Percentiles rank a stretch among this genome's conserved stretches.
These are phyloP conservation scores for Ochlodes sylvanus DNA, from an alignment of 2,888 invertebrate genomes.

Conservation along the genomic window DNA sequence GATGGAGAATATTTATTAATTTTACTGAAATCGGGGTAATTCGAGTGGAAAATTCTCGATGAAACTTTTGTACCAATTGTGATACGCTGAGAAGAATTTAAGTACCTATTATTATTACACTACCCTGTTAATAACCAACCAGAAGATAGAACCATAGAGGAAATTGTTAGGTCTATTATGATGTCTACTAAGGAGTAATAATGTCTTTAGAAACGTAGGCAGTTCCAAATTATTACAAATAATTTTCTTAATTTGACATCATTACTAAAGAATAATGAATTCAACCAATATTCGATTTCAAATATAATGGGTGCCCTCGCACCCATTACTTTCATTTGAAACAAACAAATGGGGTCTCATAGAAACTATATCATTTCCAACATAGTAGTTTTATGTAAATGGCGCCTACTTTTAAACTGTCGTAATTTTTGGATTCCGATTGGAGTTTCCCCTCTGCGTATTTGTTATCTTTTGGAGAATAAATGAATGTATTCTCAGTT, in stretches of 20 bases:
- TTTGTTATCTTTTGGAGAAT: slow-evolving; percentile 77
- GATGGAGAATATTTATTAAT: background rate
- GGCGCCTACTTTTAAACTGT: slow-evolving; percentile 83
- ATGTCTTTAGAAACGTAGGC: no score
- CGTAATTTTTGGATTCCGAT: slow-evolving; percentile 84
- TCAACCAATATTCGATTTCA: slow-evolving; percentile 45
- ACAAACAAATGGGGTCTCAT: slow-evolving; percentile 66
- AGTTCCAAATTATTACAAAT: no score
- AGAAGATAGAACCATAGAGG: no score
- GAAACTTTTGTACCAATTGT: no score
- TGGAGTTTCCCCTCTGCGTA: slow-evolving; percentile 73
- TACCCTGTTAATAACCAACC: no score
- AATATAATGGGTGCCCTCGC: no score
- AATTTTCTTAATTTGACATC: no score
- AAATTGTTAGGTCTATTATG: no score
- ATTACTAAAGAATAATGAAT: background rate
- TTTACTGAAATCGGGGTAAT: background rate
- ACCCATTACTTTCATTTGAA: slow-evolving; percentile 56
- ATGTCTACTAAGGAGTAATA: no score
- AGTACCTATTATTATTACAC: no score
- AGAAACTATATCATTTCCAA: slow-evolving; percentile 74
- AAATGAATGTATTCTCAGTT: slow-evolving; percentile 76
- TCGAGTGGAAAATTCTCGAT: no score
- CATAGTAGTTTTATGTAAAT: slow-evolving; percentile 84
- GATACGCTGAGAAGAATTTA: no score